Evolutionary conservation across 2,797 vertebrate species (phyloP), one percentile per base, ranked within the genome.

Genomic region (Scarus forsteni): DNA sequence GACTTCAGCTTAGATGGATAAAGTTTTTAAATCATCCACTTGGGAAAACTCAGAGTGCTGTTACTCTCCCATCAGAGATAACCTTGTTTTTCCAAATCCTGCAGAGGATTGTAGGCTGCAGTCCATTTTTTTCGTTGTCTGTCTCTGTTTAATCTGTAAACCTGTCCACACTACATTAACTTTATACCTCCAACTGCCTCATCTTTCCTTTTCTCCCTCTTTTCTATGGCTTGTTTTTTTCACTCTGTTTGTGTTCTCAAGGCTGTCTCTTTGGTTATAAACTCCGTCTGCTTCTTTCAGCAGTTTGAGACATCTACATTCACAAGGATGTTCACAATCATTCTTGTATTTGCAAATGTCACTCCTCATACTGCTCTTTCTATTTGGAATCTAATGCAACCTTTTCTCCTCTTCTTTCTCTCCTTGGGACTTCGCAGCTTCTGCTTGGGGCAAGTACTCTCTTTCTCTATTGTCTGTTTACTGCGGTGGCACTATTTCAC

Each of bases 371-470:
- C 7, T 15, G 3, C 19, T 60, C 10, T 43, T 65, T 64, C 12
- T 15, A 49, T 70, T 75, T 93, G 92, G 89, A 70, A 68, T 77
- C 18, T 87, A 10, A 88, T 65, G 9, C 9, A 46, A 51, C 11
- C 46, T 71, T 27, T 78, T 70, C 61, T 82, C 87, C 95, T 77
- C 91, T 94, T 5, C 77, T 67, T 34, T 90, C 94, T 90, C 94
- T 89, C 93, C 89, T 84, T 91, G 94, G 94, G 93, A 93, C 92
- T 88, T 75, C 68, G n/a, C 80, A 96, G 80, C 84, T 89, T 93
- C 94, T 73, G 75, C 93, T 85, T 95, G 95, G 94, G 97, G 97
- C 95, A 97, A 98, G 96, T 98, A 97, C 91, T 92, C 90, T 77
- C 76, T 94, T 93, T 94, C 18, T 71, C 8, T 72, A 10, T 78